These are phyloP conservation scores for Plutomurus gul DNA, from an alignment of 1,140 invertebrate genomes.

Conservation along the genomic window DNA sequence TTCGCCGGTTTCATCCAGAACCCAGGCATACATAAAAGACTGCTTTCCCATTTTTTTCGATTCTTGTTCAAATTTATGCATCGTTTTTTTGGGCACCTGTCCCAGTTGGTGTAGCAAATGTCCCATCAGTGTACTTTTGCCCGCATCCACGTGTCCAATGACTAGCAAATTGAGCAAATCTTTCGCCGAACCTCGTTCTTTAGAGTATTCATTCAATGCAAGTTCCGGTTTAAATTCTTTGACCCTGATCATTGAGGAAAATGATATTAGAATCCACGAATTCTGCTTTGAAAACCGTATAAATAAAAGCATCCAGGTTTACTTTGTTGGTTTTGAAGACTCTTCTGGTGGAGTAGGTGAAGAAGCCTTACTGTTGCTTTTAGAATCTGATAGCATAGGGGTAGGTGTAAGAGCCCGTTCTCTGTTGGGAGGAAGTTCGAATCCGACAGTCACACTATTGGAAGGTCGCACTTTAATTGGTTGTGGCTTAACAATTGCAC, in stretches of 20 bases:
- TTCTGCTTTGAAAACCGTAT: neutral
- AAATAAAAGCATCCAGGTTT: neutral
- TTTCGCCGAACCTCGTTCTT: constrained; percentile 73
- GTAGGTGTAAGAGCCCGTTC: constrained; percentile 6
- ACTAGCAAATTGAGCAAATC: constrained; percentile 91
- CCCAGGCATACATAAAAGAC: constrained; percentile 98
- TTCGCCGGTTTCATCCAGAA: constrained; percentile 98
- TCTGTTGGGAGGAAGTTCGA: constrained; percentile 42
- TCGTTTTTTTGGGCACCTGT: constrained; percentile 83
- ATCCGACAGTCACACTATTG: constrained; percentile 49
- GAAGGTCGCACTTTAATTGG: constrained; percentile 45
- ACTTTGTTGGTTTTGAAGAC: constrained; percentile 18
- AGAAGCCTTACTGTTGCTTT: constrained; percentile 26
- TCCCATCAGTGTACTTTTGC: constrained; percentile 97
- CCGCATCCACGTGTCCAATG: constrained; percentile 98
- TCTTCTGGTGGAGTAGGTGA: constrained; percentile 35
- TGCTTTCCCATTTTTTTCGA: constrained; percentile 97
- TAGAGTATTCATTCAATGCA: constrained; percentile 66
- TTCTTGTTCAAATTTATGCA: constrained; percentile 98
- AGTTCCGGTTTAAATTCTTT: constrained; percentile 56
- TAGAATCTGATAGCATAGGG: neutral
- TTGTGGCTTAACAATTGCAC: neutral
- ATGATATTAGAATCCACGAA: neutral
- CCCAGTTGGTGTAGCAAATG: constrained; percentile 88
- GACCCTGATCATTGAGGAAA: neutral